Conservation (phyloP, 1,140 invertebrate species). For the Vanessa tameamea region DNA sequence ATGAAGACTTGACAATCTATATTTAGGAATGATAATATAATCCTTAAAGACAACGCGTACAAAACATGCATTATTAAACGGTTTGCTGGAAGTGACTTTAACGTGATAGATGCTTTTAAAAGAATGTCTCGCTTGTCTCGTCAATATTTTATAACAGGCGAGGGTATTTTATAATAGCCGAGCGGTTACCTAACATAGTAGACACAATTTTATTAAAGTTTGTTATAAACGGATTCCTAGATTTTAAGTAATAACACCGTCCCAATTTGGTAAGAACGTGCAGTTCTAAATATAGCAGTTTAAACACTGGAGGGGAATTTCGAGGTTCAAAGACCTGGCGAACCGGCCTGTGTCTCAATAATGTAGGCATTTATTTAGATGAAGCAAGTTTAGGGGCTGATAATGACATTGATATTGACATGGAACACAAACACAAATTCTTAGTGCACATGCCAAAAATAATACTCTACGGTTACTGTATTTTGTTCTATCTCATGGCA, state of each 20-base stretch:
- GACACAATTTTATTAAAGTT: conserved; percentile 8
- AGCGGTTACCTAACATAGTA: neutral
- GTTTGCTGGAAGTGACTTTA: neutral
- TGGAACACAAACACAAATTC: too few species aligned
- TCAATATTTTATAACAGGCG: too few species aligned
- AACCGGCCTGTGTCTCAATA: conserved; percentile 56
- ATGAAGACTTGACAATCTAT: conserved; percentile 20
- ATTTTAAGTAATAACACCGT: conserved; percentile 49
- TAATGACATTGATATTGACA: conserved; percentile 32
- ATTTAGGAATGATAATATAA: conserved; percentile 22
- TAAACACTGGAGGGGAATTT: conserved; percentile 63
- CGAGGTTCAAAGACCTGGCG: conserved; percentile 72
- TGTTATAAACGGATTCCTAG: conserved; percentile 44
- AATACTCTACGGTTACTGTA: too few species aligned
- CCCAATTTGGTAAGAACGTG: conserved; percentile 57
- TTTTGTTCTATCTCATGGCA: too few species aligned
- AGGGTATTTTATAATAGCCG: neutral
- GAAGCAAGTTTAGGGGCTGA: conserved; percentile 53
- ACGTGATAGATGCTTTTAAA: neutral
- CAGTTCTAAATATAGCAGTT: conserved; percentile 70
- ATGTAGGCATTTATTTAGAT: conserved; percentile 38
- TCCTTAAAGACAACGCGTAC: neutral
- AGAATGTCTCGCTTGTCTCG: neutral
- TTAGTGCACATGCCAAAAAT: too few species aligned
- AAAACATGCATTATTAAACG: conserved; percentile 6